Percentiles rank a stretch among this genome's conserved stretches.
Evolutionary conservation across 1,140 invertebrate genomes (phyloP).

Genomic region (Armadillidium nasatum): DNA sequence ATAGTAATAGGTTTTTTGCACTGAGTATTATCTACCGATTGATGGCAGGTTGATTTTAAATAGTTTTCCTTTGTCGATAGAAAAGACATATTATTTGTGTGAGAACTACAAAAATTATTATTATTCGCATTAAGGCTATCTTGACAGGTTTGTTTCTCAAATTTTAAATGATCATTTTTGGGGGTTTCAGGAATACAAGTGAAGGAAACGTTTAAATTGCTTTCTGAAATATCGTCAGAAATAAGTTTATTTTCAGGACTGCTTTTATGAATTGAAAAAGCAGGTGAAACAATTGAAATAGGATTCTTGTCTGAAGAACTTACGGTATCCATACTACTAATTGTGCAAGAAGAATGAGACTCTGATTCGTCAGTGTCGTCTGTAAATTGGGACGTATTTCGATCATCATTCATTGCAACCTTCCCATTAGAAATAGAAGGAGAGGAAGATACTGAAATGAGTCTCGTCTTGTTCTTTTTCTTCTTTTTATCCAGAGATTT

Average conservation of each 20-base stretch:
- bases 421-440: background rate
- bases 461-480: background rate
- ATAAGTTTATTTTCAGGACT: background rate
- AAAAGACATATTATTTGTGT: too few relatives aligned
- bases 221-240: background rate
- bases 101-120: too few relatives aligned
- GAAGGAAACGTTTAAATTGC: background rate
- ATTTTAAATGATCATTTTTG: too few relatives aligned
- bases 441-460: background rate
- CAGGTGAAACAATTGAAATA: background rate
- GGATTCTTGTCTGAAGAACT: background rate
- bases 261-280: background rate
- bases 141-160: too few relatives aligned
- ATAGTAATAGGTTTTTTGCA: background rate
- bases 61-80: too few relatives aligned
- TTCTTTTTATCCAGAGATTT: background rate
- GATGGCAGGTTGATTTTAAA: too few relatives aligned
- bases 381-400: background rate
- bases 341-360: background rate
- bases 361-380: background rate
- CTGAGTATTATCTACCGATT: too few relatives aligned
- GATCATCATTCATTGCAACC: background rate
- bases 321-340: background rate
- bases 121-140: too few relatives aligned
- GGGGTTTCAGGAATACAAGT: background rate